Evolutionary conservation across 2,797 vertebrate genomes (phyloP).

Genomic region (Siniperca scherzeri): DNA sequence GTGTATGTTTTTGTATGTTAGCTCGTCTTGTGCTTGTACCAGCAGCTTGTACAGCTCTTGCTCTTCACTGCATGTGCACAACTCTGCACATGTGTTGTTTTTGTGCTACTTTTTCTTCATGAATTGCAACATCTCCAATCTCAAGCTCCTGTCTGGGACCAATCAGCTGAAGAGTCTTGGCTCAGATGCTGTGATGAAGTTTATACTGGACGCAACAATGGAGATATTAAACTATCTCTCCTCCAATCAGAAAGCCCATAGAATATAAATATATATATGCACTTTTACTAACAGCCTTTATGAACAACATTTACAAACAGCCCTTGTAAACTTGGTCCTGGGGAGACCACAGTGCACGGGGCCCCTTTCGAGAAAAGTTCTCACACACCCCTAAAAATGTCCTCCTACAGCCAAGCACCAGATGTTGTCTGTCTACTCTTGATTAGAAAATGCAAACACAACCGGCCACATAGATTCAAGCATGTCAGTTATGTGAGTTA

Average conservation of each 20-base stretch:
- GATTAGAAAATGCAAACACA: constrained; percentile 77
- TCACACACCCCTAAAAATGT: constrained; percentile 60
- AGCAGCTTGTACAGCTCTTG: constrained; percentile 45
- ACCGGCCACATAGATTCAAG: constrained; percentile 51
- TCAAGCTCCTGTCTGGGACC: constrained; percentile 58
- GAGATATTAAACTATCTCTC: constrained; percentile 45
- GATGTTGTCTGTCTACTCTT: constrained; percentile 71
- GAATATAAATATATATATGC: constrained; percentile 43
- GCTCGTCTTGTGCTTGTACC: constrained; percentile 20
- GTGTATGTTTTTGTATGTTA: constrained; percentile 63
- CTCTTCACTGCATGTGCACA: constrained; percentile 21
- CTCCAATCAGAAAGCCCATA: constrained; percentile 39
- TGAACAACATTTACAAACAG: constrained; percentile 26
- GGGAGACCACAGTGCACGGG: constrained; percentile 26
- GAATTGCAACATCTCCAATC: constrained; percentile 61
- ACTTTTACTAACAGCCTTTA: constrained; percentile 36
- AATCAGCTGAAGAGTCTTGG: constrained; percentile 67
- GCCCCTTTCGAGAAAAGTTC: constrained; percentile 42
- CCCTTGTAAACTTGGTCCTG: constrained; percentile 17
- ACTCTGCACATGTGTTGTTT: constrained; percentile 43
- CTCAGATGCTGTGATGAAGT: constrained; percentile 39
- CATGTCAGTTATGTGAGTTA: constrained; percentile 38
- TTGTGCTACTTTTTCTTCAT: constrained; percentile 45
- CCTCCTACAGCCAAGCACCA: constrained; percentile 34
- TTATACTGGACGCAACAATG: constrained; percentile 59